phyloP scores from a whole-genome alignment of 2,888 invertebrate genomes.

The Agapostemon virescens region DNA sequence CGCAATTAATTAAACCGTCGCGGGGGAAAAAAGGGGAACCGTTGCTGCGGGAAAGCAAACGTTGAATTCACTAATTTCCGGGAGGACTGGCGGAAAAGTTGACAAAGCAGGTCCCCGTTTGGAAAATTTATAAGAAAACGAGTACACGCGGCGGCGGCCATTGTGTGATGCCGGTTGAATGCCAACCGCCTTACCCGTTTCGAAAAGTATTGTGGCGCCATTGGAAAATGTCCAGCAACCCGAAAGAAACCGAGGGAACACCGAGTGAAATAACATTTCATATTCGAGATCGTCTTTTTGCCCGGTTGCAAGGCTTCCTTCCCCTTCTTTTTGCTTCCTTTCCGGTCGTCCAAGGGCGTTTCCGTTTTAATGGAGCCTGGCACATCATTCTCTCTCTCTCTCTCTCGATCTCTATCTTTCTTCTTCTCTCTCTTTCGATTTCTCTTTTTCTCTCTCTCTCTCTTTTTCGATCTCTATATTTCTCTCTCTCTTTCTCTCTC shows the following conservation, averaged over 20 bases:
- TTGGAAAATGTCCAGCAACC: conserved; percentile 4
- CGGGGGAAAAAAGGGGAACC: too few species aligned
- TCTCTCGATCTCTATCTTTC: neutral
- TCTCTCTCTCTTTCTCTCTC: too few species aligned
- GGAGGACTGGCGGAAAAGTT: neutral
- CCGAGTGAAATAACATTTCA: conserved; percentile 20
- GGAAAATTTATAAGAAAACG: too few species aligned
- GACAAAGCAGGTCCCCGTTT: conserved; percentile 5
- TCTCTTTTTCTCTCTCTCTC: neutral
- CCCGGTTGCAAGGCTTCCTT: conserved; percentile 4
- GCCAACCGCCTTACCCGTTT: neutral
- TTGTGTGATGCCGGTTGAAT: neutral
- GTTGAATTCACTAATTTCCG: too few species aligned
- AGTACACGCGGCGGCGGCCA: neutral
- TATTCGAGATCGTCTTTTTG: conserved; percentile 10
- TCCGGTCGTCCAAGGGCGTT: neutral
- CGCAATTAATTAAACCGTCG: too few species aligned
- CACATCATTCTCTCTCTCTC: neutral
- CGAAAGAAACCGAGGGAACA: neutral
- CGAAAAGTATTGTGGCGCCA: too few species aligned
- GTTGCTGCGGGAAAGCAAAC: too few species aligned
- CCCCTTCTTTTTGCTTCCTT: too few species aligned
- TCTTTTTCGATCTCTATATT: too few species aligned
- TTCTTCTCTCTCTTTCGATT: neutral
- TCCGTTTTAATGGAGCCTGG: neutral